phyloP scores from a whole-genome alignment of 2,888 invertebrate genomes.

The Drosophila aldrichi region DNA sequence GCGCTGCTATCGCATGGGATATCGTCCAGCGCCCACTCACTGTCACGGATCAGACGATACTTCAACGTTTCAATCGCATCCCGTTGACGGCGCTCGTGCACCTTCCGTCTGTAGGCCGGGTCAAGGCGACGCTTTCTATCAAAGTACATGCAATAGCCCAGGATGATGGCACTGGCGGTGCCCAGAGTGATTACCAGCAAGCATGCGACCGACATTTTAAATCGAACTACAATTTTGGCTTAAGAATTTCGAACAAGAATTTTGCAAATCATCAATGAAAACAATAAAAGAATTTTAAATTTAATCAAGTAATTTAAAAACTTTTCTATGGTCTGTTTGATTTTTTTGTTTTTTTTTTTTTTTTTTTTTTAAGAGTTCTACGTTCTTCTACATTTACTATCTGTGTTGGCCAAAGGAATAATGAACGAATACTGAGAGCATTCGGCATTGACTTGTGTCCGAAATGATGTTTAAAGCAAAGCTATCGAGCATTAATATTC shows the following conservation, averaged over 20 bases:
- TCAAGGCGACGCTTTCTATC: conserved; percentile 50
- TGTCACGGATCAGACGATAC: background rate
- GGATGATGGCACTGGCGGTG: conserved; percentile 24
- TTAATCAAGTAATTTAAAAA: background rate
- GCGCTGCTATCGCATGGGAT: background rate
- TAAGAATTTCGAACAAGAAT: too few species aligned
- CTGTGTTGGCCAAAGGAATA: background rate
- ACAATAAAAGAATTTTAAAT: background rate
- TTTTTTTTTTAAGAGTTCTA: background rate
- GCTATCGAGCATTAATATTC: background rate
- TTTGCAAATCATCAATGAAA: too few species aligned
- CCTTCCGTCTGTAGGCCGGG: conserved; percentile 43
- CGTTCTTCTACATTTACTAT: background rate
- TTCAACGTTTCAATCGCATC: background rate
- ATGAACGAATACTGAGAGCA: conserved; percentile 3
- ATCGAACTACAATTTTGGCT: background rate
- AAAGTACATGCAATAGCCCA: conserved; percentile 53
- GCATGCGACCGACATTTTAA: conserved; percentile 7
- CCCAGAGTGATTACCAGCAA: conserved; percentile 20
- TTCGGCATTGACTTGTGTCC: background rate
- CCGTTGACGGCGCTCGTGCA: conserved; percentile 36
- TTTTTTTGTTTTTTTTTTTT: background rate
- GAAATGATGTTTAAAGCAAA: conserved; percentile 12
- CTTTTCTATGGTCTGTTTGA: background rate
- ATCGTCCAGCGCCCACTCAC: background rate